Percentiles rank a stretch among this genome's conserved stretches.
phyloP scores from a whole-genome alignment of 2,888 invertebrate species.

The Camponotus fellah region DNA sequence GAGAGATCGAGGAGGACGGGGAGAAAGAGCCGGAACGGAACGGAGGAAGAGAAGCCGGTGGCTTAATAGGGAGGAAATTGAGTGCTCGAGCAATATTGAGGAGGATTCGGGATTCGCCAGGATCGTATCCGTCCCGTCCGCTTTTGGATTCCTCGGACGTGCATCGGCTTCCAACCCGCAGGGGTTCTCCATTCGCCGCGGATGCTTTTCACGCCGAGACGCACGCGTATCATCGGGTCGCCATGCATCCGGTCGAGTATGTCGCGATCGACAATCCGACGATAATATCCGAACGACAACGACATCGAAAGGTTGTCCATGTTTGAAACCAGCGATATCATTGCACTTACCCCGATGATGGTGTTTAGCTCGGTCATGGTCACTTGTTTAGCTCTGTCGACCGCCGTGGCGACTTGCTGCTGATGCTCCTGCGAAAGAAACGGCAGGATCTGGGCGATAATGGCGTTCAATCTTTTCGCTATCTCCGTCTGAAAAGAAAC shows the following conservation, averaged over 20 bases:
- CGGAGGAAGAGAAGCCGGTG: constrained; percentile 82
- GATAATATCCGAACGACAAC: background rate
- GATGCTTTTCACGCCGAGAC: constrained; percentile 65
- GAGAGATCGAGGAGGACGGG: constrained; percentile 53
- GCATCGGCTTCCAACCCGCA: constrained; percentile 80
- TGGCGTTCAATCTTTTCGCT: constrained; percentile 96
- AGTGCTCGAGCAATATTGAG: constrained; percentile 86
- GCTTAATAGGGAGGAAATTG: constrained; percentile 86
- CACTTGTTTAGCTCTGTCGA: constrained; percentile 98
- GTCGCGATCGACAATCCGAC: constrained; percentile 2
- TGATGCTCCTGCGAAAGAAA: constrained; percentile 97
- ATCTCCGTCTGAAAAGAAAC: constrained; percentile 94
- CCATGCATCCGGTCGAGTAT: constrained; percentile 10
- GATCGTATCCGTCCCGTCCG: constrained; percentile 83
- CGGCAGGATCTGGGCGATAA: constrained; percentile 97
- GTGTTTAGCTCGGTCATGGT: constrained; percentile 98
- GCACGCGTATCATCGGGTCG: constrained; percentile 17
- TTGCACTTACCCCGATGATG: constrained; percentile 94
- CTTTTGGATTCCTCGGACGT: constrained; percentile 84
- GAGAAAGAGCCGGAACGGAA: constrained; percentile 58
- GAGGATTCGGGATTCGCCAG: constrained; percentile 85
- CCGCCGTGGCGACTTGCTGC: constrained; percentile 96
- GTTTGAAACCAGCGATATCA: constrained; percentile 41
- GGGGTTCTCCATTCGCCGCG: constrained; percentile 77
- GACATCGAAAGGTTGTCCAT: background rate